These are phyloP conservation scores for Phylloscopus whistleri DNA, from an alignment of 2,113 vertebrate species.

Conservation along the genomic window DNA sequence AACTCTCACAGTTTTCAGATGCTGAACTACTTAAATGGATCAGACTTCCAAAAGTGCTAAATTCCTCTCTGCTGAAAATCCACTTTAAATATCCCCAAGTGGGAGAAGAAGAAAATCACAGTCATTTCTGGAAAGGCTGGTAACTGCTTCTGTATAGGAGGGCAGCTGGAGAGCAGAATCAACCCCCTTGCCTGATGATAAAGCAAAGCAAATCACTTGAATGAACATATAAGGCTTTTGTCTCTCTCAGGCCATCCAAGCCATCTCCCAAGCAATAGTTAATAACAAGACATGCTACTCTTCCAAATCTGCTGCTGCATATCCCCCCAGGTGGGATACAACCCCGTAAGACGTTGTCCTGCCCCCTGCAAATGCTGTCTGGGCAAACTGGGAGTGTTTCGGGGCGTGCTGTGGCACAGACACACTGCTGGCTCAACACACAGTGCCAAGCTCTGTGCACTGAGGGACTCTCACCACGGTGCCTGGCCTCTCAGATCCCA, in stretches of 20 bases:
- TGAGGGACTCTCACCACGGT: neutral
- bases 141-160: neutral
- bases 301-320: neutral
- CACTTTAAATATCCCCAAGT: neutral
- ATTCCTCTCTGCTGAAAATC: neutral
- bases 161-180: neutral
- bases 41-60: neutral
- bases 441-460: neutral
- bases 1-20: neutral
- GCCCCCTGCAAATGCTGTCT: neutral
- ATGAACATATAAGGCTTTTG: neutral
- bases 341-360: accelerated
- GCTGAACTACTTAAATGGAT: neutral
- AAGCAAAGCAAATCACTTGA: neutral
- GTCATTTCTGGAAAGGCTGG: neutral
- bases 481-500: neutral
- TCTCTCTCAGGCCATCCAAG: neutral
- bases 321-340: neutral
- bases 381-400: neutral
- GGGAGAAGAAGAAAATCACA: neutral
- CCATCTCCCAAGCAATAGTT: neutral
- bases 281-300: neutral
- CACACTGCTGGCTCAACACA: neutral
- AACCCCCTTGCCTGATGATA: accelerated
- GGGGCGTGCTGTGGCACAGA: neutral